Evolutionary conservation across 1,140 invertebrate species (phyloP), one percentile per base, ranked within the genome.

Genomic region (Leptinotarsa undecemlineata): DNA sequence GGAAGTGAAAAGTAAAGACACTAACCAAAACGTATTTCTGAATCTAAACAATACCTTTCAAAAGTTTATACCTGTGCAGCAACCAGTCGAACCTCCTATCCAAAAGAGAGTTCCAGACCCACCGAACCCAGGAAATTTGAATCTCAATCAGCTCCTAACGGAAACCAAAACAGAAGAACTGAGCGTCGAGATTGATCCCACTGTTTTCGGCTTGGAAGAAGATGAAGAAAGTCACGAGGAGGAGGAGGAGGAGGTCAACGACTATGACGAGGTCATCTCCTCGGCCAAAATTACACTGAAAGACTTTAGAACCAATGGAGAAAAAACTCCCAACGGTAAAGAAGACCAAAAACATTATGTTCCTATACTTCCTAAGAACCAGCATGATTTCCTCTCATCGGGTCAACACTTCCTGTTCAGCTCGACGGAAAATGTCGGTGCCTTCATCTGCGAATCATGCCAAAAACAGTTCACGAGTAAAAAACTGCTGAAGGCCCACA

Each of bases 171-270:
- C 77, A 15, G 82, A 83, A 78, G 82, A 83, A 78, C 72, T 83
- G 57, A 83, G 82, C 71, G 80, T 83, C 6, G 82, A 83, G 79
- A 79, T 83, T 23, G 82, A 83, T 71, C 82, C 82, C 11, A 80
- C 77, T 4, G 76, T 78, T 64, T 83, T 82, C 68, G 78, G 76
- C 48, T 76, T 79, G 13, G 73, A 75, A 26, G 77, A 76, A 71
- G 73, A 80, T 21, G 78, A 79, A n/a, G 64, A 69, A 33, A 70
- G 71, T 13, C 73, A 69, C 15, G 74, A 77, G 15, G 76, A 74
- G 51, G 77, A 81, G 51, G 77, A 81, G 42, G 77, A 79, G 42
- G 67, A 48, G 3, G 76, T 76, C 33, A 78, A 79, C 47, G 81
- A 82, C 69, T 82, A 79, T 76, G 81, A 82, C 48, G 81, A 82